Conservation (phyloP, 2,113 vertebrate species). For the Polyodon spathula region DNA sequence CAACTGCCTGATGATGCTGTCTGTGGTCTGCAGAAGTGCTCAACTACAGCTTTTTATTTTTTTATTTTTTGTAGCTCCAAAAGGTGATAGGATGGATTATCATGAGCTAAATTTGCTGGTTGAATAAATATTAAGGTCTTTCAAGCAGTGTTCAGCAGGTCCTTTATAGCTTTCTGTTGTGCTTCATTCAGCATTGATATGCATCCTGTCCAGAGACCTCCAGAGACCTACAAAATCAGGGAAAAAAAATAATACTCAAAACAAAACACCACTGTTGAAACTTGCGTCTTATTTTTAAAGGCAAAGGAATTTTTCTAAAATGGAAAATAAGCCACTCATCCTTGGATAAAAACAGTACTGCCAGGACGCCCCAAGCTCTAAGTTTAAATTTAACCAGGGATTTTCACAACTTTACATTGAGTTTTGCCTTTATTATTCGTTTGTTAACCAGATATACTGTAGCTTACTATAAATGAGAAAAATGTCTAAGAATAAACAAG, state of each 20-base stretch:
- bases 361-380: neutral
- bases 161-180: slow-evolving; percentile 92
- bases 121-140: slow-evolving; percentile 44
- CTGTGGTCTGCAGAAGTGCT: slow-evolving; percentile 47
- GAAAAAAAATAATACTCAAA: slow-evolving; percentile 17
- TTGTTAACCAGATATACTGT: too few relatives aligned
- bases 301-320: neutral
- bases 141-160: slow-evolving; percentile 90
- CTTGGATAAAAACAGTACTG: neutral
- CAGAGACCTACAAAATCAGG: slow-evolving; percentile 64
- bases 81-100: slow-evolving; percentile 63
- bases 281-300: neutral
- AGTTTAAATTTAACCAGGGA: neutral
- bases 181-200: slow-evolving; percentile 81
- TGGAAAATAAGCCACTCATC: neutral
- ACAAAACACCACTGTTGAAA: neutral
- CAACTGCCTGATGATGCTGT: slow-evolving; percentile 37
- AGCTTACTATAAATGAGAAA: neutral
- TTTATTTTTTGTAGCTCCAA: slow-evolving; percentile 49
- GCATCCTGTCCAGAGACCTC: slow-evolving; percentile 89
- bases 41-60: slow-evolving; percentile 49
- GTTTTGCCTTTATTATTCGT: too few relatives aligned
- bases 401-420: neutral
- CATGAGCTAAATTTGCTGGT: slow-evolving; percentile 63
- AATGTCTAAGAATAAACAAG: slow-evolving; percentile 14